These are phyloP conservation scores for Halichoerus grypus DNA, from an alignment of 2,113 vertebrate species.

Conservation along the genomic window DNA sequence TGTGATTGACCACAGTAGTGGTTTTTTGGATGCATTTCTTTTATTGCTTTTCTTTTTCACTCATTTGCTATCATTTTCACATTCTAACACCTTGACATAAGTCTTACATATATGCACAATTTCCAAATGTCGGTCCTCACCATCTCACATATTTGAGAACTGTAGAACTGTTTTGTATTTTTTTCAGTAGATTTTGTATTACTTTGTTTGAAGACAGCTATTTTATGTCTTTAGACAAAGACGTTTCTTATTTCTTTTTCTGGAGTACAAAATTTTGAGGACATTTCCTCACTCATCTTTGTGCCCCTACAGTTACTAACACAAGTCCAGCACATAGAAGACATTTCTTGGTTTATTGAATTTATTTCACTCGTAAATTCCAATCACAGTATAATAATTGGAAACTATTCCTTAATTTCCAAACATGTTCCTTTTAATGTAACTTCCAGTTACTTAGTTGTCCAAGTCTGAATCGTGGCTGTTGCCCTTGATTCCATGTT, in stretches of 20 bases:
- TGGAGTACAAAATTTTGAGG: neutral
- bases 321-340: neutral
- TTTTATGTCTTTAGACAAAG: neutral
- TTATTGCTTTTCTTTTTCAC: neutral
- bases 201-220: neutral
- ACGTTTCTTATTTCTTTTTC: neutral
- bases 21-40: neutral
- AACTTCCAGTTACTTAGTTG: neutral
- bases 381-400: neutral
- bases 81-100: neutral
- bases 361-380: constrained; percentile 29
- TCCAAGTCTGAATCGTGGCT: neutral
- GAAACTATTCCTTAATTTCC: neutral
- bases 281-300: neutral
- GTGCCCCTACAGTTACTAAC: neutral
- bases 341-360: neutral
- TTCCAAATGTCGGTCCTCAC: neutral
- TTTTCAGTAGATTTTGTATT: constrained; percentile 12
- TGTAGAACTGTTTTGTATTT: neutral
- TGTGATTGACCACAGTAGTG: neutral
- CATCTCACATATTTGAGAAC: neutral
- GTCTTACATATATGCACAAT: neutral
- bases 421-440: neutral
- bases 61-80: neutral
- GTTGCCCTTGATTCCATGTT: neutral